Conservation (phyloP, 2,797 vertebrate genomes). For the Ctenopoma kingsleyae region DNA sequence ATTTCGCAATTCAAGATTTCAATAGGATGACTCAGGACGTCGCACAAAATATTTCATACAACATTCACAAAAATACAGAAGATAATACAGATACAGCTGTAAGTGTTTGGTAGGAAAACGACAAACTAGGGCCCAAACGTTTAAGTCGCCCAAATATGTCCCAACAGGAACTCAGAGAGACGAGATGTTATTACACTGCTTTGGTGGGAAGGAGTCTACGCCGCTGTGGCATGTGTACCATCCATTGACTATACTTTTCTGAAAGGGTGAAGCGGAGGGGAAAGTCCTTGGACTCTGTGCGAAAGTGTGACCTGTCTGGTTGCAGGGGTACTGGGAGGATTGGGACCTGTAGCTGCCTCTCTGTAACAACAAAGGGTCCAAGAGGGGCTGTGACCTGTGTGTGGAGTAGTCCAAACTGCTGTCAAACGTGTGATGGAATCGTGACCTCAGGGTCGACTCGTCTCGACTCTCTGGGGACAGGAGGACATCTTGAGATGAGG, state of each 20-base stretch:
- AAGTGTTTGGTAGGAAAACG: constrained; percentile 19
- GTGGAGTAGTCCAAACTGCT: constrained; percentile 84
- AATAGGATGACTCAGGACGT: constrained; percentile 48
- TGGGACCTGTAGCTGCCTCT: constrained; percentile 82
- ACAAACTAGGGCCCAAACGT: constrained; percentile 23
- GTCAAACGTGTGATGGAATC: constrained; percentile 85
- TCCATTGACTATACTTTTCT: constrained; percentile 84
- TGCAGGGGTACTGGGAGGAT: constrained; percentile 79
- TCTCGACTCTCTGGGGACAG: constrained; percentile 80
- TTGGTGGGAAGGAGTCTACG: constrained; percentile 82
- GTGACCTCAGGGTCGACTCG: constrained; percentile 81
- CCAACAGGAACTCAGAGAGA: constrained; percentile 62
- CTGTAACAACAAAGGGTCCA: constrained; percentile 85
- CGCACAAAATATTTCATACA: constrained; percentile 60
- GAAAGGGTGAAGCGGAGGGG: constrained; percentile 79
- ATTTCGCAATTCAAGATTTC: constrained; percentile 56
- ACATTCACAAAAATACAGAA: constrained; percentile 63
- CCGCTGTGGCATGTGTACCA: constrained; percentile 88
- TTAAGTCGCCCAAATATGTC: constrained; percentile 1
- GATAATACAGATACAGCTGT: constrained; percentile 52
- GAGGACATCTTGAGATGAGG: constrained; percentile 65
- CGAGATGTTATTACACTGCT: constrained; percentile 80
- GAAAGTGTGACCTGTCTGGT: constrained; percentile 80
- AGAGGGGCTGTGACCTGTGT: constrained; percentile 83
- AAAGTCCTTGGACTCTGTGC: constrained; percentile 81